Conservation (phyloP, 2,113 vertebrate genomes). For the Gallinago media region DNA sequence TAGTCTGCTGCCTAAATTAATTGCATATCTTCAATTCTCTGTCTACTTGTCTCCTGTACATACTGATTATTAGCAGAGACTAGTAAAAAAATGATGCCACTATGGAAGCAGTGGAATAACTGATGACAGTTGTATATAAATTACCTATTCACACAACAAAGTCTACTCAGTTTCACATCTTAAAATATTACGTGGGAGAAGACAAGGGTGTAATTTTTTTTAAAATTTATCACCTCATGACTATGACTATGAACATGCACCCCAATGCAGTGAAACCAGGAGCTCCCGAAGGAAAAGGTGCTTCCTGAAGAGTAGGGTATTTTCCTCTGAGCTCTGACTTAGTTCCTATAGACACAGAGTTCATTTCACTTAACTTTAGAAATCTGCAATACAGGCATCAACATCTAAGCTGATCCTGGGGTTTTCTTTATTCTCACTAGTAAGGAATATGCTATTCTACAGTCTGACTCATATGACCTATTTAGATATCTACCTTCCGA, state of each 20-base stretch:
- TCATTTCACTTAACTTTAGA: not conserved
- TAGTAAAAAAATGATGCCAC: not conserved
- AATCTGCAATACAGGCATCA: not conserved
- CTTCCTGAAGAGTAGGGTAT: not conserved
- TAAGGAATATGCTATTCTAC: slow-evolving; percentile 12
- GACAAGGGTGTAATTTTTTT: not conserved
- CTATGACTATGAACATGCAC: not conserved
- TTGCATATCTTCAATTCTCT: not conserved
- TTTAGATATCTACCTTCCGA: slow-evolving; percentile 16
- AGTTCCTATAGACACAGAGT: not conserved
- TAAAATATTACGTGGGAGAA: not conserved
- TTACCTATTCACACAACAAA: not conserved
- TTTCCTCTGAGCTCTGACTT: not conserved
- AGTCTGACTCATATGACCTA: slow-evolving; percentile 59
- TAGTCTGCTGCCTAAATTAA: not conserved
- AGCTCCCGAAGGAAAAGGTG: not conserved
- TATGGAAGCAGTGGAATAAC: not conserved
- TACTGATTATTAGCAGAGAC: not conserved
- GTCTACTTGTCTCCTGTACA: not conserved
- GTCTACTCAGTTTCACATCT: not conserved
- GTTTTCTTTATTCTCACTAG: slow-evolving; percentile 18
- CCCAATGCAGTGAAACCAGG: not conserved
- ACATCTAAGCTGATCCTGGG: not conserved
- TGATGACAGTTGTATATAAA: not conserved
- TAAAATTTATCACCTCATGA: not conserved